A percentile compares a stretch with the other conserved stretches of the same genome.
phyloP scores from a whole-genome alignment of 2,797 vertebrate genomes.

The Sebastes miniatus region DNA sequence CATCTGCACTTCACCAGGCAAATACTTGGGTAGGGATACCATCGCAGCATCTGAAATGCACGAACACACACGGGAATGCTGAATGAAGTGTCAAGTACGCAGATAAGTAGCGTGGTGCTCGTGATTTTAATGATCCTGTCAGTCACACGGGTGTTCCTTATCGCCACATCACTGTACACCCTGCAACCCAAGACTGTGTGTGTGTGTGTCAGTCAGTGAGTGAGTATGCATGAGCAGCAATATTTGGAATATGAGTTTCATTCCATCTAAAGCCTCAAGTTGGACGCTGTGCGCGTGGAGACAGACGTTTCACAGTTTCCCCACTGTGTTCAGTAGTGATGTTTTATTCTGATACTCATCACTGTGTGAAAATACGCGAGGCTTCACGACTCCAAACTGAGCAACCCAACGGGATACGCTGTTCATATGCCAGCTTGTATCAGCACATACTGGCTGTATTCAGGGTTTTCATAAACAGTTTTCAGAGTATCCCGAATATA shows the following conservation, averaged over 20 bases:
- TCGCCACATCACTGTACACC: background rate
- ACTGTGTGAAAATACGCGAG: constrained; percentile 7
- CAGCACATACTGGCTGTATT: constrained; percentile 18
- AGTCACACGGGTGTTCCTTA: constrained; percentile 38
- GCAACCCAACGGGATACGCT: constrained; percentile 13
- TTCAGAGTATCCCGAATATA: constrained; percentile 41
- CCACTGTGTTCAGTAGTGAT: constrained; percentile 14
- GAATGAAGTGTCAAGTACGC: constrained; percentile 45
- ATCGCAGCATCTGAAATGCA: constrained; percentile 37
- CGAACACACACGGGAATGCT: constrained; percentile 16
- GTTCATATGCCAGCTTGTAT: constrained; percentile 46
- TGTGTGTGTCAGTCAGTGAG: background rate
- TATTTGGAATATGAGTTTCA: constrained; percentile 8
- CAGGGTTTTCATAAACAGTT: constrained; percentile 44
- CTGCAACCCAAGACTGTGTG: background rate
- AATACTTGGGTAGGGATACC: background rate
- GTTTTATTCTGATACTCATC: constrained; percentile 39
- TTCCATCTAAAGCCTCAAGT: constrained; percentile 1
- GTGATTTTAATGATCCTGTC: constrained; percentile 64
- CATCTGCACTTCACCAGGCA: constrained; percentile 17
- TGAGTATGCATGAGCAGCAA: constrained; percentile 13
- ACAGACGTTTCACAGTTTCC: constrained; percentile 26
- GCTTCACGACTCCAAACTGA: constrained; percentile 23
- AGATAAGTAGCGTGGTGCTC: constrained; percentile 47
- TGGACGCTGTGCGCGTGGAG: background rate